These are phyloP conservation scores for Morone saxatilis DNA, from an alignment of 2,113 vertebrate genomes.

Conservation along the genomic window DNA sequence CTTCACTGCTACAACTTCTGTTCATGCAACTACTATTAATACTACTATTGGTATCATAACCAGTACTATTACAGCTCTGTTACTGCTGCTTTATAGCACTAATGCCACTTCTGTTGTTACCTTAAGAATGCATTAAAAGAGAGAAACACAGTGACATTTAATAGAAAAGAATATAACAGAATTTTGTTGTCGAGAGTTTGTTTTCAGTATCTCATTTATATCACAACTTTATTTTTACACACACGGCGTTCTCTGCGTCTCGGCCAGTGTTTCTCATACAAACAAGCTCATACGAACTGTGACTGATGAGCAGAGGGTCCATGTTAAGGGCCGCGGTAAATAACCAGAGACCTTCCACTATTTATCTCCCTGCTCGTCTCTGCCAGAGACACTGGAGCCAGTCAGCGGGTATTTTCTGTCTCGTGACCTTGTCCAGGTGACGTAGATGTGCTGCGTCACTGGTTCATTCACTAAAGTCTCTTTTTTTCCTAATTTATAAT, in stretches of 20 bases:
- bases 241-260: background rate
- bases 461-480: constrained; percentile 11
- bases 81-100: no score
- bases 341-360: constrained; percentile 29
- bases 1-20: no score
- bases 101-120: no score
- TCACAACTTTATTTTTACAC: no score
- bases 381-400: constrained; percentile 49
- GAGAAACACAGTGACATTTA: no score
- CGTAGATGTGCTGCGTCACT: constrained; percentile 47
- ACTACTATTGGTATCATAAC: no score
- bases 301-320: constrained; percentile 49
- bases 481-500: constrained; percentile 9
- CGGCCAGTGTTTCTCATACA: background rate
- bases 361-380: constrained; percentile 49
- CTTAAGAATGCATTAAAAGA: no score
- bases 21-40: no score
- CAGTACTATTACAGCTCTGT: no score
- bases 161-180: no score
- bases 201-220: no score
- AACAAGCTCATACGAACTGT: constrained; percentile 3
- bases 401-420: constrained; percentile 55
- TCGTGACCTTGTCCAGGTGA: constrained; percentile 64
- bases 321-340: constrained; percentile 40
- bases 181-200: no score